These are phyloP conservation scores for Epistrophe grossulariae DNA, from an alignment of 2,888 invertebrate genomes.

Conservation along the genomic window DNA sequence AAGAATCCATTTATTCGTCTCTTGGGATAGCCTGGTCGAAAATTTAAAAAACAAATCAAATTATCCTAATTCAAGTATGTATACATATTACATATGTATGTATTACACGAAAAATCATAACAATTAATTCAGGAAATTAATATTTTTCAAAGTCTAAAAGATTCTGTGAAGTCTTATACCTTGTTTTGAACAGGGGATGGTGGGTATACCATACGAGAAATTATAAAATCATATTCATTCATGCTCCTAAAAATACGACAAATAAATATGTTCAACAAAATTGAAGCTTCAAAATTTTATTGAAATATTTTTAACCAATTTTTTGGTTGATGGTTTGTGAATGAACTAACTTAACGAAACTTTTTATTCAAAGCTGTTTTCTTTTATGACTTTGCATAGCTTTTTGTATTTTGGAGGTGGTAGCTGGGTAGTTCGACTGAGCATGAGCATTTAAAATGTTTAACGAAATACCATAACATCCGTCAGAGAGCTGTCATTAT, in stretches of 20 bases:
- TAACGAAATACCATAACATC: background rate
- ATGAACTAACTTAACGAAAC: conserved; percentile 41
- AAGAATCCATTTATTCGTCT: background rate
- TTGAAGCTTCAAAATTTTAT: background rate
- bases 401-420: conserved; percentile 15
- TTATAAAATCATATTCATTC: conserved; percentile 12
- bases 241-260: conserved; percentile 58
- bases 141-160: background rate
- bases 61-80: too few relatives aligned
- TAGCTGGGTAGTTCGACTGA: background rate
- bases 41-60: background rate
- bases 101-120: background rate
- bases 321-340: conserved; percentile 27
- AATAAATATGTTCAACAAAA: background rate
- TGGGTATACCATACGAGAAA: conserved; percentile 36
- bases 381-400: conserved; percentile 20
- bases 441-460: conserved; percentile 4
- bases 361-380: background rate
- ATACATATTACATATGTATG: background rate
- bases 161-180: background rate
- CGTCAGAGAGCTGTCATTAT: conserved; percentile 16
- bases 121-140: background rate
- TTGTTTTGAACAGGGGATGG: background rate
- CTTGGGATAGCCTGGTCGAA: background rate
- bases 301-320: conserved; percentile 18